Conservation (phyloP, 2,113 vertebrate species). For the Aptenodytes patagonicus region DNA sequence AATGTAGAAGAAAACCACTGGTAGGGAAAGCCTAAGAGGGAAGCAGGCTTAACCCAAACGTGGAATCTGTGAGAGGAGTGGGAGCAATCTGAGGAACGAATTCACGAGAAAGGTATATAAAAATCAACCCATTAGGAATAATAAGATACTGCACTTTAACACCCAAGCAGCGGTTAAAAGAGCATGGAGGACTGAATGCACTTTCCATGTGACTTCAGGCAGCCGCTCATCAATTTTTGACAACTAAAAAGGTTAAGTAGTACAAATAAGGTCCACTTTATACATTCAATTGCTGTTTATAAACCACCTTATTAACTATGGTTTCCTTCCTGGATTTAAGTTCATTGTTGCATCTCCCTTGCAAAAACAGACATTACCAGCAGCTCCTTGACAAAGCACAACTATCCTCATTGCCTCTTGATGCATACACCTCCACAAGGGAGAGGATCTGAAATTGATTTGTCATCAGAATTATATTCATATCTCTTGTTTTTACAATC, state of each 20-base stretch:
- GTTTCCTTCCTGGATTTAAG: background rate
- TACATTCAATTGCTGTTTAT: background rate
- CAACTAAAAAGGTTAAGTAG: background rate
- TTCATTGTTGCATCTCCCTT: background rate
- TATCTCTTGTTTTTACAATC: background rate
- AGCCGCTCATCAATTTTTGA: background rate
- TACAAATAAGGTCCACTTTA: background rate
- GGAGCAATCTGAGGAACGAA: background rate
- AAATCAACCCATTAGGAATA: background rate
- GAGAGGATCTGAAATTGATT: background rate
- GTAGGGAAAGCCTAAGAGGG: background rate
- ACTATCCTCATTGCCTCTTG: background rate
- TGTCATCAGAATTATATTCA: background rate
- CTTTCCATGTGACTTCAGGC: background rate
- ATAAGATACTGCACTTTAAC: background rate
- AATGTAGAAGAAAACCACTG: background rate
- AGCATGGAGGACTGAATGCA: background rate
- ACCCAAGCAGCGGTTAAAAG: background rate
- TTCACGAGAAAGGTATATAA: background rate
- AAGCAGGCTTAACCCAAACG: background rate
- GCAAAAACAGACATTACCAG: background rate
- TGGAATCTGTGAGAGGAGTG: background rate
- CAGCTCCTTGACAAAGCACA: background rate
- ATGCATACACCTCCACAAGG: background rate
- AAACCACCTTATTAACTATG: background rate